Conservation (phyloP, 2,888 invertebrate species). For the Hirtodrosophila trivittata region DNA sequence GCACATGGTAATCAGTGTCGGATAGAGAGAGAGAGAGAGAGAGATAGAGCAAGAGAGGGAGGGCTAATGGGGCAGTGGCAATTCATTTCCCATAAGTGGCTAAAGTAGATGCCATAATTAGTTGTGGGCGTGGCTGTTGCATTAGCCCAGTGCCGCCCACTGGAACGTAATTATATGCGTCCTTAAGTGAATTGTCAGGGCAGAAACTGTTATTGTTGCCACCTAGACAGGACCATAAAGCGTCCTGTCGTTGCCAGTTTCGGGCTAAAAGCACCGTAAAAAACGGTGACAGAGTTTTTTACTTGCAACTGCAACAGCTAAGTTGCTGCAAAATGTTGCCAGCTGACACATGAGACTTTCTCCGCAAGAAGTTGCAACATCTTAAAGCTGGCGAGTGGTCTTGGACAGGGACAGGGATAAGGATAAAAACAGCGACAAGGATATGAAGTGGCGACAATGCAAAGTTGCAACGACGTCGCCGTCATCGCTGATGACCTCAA, state of each 20-base stretch:
- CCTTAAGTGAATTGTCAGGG: not conserved
- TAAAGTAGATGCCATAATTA: slow-evolving; percentile 48
- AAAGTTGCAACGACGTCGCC: slow-evolving; percentile 22
- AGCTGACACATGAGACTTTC: slow-evolving; percentile 1
- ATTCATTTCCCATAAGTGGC: slow-evolving; percentile 28
- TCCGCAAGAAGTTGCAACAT: too few relatives aligned
- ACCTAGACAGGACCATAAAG: too few relatives aligned
- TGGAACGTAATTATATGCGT: slow-evolving; percentile 6
- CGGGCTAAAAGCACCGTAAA: slow-evolving; percentile 51
- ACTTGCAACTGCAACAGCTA: slow-evolving; percentile 12
- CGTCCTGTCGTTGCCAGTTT: too few relatives aligned
- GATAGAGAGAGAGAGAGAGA: not conserved
- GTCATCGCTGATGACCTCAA: slow-evolving; percentile 49
- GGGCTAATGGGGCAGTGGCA: slow-evolving; percentile 8
- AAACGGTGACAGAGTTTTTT: slow-evolving; percentile 33
- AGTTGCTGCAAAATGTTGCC: slow-evolving; percentile 22
- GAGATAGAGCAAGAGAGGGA: not conserved
- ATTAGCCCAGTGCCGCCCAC: slow-evolving; percentile 38
- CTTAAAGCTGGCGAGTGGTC: too few relatives aligned
- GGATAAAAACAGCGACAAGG: not conserved
- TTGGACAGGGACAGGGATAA: too few relatives aligned
- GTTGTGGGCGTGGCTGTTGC: slow-evolving; percentile 42
- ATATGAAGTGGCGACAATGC: slow-evolving; percentile 28
- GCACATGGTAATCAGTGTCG: slow-evolving; percentile 10
- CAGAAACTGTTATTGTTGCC: slow-evolving; percentile 5